phyloP scores from a whole-genome alignment of 2,797 vertebrate species.

The Gadopsis marmoratus region DNA sequence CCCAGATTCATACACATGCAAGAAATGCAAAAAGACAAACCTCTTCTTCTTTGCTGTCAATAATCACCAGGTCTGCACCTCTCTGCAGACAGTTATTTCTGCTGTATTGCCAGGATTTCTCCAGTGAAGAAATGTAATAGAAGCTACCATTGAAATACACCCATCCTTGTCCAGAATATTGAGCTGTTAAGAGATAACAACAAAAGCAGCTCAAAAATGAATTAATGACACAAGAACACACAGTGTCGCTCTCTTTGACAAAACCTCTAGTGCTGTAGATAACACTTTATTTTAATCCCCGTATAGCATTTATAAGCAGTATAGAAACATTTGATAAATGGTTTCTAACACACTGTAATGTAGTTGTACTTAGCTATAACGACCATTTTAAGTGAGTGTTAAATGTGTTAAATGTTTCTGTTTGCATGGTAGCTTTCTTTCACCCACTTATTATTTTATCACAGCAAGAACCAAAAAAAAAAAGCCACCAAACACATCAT shows the following conservation, averaged over 20 bases:
- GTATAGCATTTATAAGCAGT: no score
- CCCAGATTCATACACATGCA: background rate
- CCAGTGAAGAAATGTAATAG: constrained; percentile 18
- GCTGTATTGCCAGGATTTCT: constrained; percentile 37
- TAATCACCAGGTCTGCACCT: constrained; percentile 54
- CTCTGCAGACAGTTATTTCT: constrained; percentile 35
- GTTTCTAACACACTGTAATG: no score
- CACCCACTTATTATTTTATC: no score
- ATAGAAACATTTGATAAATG: no score
- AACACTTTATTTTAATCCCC: no score
- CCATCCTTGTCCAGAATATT: constrained; percentile 18
- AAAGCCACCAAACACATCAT: no score
- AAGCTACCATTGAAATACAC: constrained; percentile 32
- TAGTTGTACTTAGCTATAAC: no score
- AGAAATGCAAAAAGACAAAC: background rate
- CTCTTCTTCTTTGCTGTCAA: constrained; percentile 56
- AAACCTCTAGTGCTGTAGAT: no score
- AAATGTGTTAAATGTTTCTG: no score
- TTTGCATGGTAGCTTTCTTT: no score
- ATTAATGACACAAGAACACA: background rate
- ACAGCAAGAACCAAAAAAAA: no score
- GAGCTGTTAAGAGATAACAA: background rate
- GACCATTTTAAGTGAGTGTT: no score
- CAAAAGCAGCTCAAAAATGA: background rate
- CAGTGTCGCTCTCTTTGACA: background rate